Evolutionary conservation across 2,797 vertebrate genomes (phyloP).

Genomic region (Phataginus tricuspis): DNA sequence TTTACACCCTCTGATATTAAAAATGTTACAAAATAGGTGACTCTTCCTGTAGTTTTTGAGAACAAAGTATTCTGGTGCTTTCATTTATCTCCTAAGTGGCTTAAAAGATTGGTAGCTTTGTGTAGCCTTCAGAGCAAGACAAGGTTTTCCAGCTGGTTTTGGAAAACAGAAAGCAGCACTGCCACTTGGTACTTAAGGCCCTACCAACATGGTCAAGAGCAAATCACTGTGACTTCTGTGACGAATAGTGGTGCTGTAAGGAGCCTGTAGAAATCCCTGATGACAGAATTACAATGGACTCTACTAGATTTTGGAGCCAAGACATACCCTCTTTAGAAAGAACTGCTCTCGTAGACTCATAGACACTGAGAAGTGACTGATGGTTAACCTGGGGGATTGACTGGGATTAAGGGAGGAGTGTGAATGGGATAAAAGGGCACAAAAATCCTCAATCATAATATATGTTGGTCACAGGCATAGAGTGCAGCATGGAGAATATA

Average conservation of each 20-base stretch:
- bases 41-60: background rate
- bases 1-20: background rate
- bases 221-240: no score
- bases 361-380: no score
- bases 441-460: no score
- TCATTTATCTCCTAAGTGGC: background rate
- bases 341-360: background rate
- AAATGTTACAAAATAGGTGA: background rate
- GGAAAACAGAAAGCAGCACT: background rate
- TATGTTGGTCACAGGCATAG: no score
- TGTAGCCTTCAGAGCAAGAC: background rate
- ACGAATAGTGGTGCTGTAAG: background rate
- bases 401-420: no score
- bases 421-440: no score
- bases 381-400: no score
- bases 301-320: background rate
- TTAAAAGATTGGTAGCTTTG: background rate
- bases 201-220: no score
- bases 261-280: background rate
- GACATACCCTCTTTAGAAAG: background rate
- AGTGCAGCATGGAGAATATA: no score
- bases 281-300: background rate
- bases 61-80: background rate
- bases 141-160: background rate
- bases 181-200: background rate